Evolutionary conservation across 2,888 invertebrate genomes (phyloP).

Genomic region (Clusia tigrina): DNA sequence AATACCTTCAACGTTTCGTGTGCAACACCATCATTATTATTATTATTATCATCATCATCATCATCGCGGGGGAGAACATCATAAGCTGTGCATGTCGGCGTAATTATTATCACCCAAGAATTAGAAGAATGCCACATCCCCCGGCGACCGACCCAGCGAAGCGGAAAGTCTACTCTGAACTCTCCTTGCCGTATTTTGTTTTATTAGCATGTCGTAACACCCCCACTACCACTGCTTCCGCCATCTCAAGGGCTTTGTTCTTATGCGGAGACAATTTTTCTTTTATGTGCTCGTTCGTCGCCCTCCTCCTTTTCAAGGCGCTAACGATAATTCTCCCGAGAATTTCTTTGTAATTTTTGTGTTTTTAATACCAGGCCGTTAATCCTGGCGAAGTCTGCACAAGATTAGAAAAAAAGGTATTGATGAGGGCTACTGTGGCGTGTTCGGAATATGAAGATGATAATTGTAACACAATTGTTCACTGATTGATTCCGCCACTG

Average conservation of each 20-base stretch:
- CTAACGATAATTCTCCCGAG: background rate
- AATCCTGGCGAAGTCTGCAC: too few species aligned
- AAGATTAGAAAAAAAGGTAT: too few species aligned
- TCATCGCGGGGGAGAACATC: background rate
- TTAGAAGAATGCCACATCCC: background rate
- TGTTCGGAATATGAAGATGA: too few species aligned
- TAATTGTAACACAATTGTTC: too few species aligned
- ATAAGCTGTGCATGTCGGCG: background rate
- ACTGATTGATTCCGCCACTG: too few species aligned
- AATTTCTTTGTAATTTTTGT: background rate
- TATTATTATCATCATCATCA: background rate
- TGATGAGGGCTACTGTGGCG: too few species aligned
- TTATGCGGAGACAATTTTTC: background rate
- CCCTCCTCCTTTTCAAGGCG: background rate
- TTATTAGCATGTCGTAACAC: background rate
- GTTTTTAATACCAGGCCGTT: too few species aligned
- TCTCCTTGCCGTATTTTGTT: background rate
- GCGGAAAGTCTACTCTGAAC: background rate
- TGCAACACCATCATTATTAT: conserved; percentile 9
- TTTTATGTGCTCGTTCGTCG: background rate
- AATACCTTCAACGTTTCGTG: conserved; percentile 55
- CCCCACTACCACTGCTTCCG: background rate
- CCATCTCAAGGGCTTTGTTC: background rate
- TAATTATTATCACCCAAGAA: conserved; percentile 18
- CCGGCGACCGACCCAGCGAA: background rate